Evolutionary conservation across 1,140 invertebrate genomes (phyloP).

Genomic region (Atta cephalotes): DNA sequence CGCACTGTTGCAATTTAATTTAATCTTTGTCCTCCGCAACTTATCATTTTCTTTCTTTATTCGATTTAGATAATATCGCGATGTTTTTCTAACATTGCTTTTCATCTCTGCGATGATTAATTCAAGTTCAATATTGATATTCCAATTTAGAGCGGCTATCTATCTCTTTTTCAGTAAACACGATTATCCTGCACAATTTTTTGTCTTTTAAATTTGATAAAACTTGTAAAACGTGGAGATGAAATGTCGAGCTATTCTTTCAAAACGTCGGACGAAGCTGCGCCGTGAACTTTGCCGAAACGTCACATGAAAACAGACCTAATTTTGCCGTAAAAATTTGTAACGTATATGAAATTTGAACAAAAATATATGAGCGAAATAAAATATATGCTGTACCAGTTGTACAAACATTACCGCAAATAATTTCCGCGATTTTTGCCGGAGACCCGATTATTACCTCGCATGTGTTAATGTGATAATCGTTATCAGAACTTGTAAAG

Average conservation of each 20-base stretch:
- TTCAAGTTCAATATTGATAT: slow-evolving; percentile 42
- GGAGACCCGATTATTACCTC: not conserved
- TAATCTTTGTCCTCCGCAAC: not conserved
- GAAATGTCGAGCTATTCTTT: slow-evolving; percentile 12
- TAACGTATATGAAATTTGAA: not conserved
- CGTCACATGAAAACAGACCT: not conserved
- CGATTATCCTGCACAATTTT: slow-evolving; percentile 18
- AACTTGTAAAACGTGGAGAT: not conserved
- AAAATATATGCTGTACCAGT: not conserved
- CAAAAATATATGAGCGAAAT: not conserved
- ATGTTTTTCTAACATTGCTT: not conserved
- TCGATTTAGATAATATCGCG: not conserved
- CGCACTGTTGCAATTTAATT: slow-evolving; percentile 10
- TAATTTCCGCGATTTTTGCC: not conserved
- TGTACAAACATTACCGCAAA: not conserved
- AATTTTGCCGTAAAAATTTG: slow-evolving; percentile 6
- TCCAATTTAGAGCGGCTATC: slow-evolving; percentile 21
- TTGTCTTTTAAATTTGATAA: slow-evolving; percentile 27
- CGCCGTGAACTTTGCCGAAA: not conserved
- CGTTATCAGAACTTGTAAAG: slow-evolving; percentile 13
- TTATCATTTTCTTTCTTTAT: not conserved
- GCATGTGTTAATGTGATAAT: not conserved
- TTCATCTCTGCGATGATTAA: slow-evolving; percentile 12
- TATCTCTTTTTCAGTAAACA: not conserved
- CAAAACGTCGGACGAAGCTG: not conserved